A percentile compares a stretch with the other conserved stretches of the same genome.
Evolutionary conservation across 2,113 vertebrate genomes (phyloP).

Genomic region (Enhydra lutris): DNA sequence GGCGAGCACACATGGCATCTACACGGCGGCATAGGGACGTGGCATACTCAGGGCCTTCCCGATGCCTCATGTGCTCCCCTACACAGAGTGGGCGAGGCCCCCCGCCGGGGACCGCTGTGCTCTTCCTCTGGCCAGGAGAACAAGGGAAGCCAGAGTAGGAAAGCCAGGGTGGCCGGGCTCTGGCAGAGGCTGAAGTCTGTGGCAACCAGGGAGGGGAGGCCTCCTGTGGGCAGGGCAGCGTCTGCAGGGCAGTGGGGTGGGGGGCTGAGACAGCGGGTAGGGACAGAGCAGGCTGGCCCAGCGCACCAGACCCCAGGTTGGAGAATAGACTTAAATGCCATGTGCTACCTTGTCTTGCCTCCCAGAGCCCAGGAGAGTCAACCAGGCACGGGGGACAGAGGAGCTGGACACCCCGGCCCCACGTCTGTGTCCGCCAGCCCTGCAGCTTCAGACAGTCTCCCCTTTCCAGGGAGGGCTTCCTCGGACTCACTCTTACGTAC

Average conservation of each 20-base stretch:
- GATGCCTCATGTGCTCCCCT: rapidly evolving
- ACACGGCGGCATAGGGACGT: neutral
- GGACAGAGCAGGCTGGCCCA: neutral
- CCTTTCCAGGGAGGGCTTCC: neutral
- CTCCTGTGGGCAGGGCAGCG: neutral
- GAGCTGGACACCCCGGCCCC: neutral
- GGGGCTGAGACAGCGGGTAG: neutral
- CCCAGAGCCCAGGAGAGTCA: neutral
- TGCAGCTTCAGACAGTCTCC: neutral
- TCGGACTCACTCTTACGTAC: neutral
- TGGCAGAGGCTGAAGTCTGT: neutral
- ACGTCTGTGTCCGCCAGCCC: neutral
- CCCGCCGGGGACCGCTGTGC: neutral
- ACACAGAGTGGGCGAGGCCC: too few species aligned
- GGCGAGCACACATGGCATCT: neutral
- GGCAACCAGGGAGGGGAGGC: neutral
- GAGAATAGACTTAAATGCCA: neutral
- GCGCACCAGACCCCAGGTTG: neutral
- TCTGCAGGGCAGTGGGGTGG: neutral
- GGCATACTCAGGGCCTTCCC: neutral
- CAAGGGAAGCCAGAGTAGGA: neutral
- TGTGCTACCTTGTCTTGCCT: neutral
- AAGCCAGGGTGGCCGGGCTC: neutral
- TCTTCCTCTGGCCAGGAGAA: neutral
- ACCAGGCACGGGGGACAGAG: too few species aligned